phyloP scores from a whole-genome alignment of 2,113 vertebrate species.

The Scolopax mira region DNA sequence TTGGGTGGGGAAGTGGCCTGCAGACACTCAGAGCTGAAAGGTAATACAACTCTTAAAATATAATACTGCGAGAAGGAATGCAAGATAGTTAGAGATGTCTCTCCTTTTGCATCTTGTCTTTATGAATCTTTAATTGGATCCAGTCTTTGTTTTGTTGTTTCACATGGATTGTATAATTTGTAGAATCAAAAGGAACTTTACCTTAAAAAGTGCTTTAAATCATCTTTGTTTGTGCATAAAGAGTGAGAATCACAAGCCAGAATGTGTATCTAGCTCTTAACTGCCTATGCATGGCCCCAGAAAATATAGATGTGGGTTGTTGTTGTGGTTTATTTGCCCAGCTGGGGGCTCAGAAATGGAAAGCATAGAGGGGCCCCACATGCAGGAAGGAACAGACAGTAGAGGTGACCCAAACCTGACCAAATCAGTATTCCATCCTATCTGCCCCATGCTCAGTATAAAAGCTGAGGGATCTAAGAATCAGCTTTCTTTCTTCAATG shows the following conservation, averaged over 20 bases:
- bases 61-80: background rate
- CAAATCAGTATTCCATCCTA: too few relatives aligned
- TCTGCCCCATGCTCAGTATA: too few relatives aligned
- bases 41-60: background rate
- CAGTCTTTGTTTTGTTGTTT: background rate
- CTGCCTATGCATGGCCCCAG: background rate
- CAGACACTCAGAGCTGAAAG: background rate
- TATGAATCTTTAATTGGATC: background rate
- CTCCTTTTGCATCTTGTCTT: background rate
- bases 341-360: too few relatives aligned
- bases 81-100: accelerated
- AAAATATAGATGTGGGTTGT: background rate
- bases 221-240: background rate
- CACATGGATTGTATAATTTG: background rate
- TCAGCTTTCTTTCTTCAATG: too few relatives aligned
- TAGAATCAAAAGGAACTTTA: background rate
- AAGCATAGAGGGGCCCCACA: too few relatives aligned
- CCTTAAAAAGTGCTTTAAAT: background rate
- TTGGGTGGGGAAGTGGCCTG: background rate
- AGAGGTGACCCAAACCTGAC: too few relatives aligned
- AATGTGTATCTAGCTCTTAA: background rate
- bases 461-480: too few relatives aligned
- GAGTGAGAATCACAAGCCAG: background rate
- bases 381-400: too few relatives aligned
- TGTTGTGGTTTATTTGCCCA: background rate